Evolutionary conservation across 2,797 vertebrate genomes (phyloP), one percentile per base, ranked within the genome.

Genomic region (Lepilemur ruficaudatus): DNA sequence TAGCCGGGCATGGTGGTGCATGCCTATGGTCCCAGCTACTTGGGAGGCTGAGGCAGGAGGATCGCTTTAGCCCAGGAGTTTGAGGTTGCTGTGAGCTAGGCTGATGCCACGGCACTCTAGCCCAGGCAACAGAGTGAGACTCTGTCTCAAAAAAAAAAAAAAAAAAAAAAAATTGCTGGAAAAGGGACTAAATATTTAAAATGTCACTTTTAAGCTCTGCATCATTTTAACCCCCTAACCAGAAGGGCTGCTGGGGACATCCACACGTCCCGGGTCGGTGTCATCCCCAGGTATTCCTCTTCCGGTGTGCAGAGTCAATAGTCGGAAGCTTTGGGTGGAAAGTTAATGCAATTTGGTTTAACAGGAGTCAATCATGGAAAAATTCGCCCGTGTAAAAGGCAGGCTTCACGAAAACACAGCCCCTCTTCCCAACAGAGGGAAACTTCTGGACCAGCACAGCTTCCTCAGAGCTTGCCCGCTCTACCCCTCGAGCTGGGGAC

Each of bases 181-280:
- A 94, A 86, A 92, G 57, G 82, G 30, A 35, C 59, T 92, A 50
- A 76, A 48, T 88, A 85, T 88, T 90, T 72, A 89, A 95, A 93
- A 55, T 59, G 75, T 52, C 89, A 83, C 93, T 89, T 80, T 83
- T 72, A 93, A 95, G 65, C n/a, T 76, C 48, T 70, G 55, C 30
- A 32, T 70, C 52, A 0, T 78, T 75, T 88, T 87, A 20, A n/a
- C 57, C 48, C 57, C 50, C 80, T n/a, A 22, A 72, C 15, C 25
- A 57, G 67, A 50, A 93, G 63, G 30, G 23, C 28, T 30, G 2
- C 9, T 52, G 73, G 59, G 22, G 25, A 46, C 7, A 22, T 9
- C 17, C 17, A 11, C 9, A 5, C 28, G 35, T 43, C 75, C 57
- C 0, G 0, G 63, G 72, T 5, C n/a, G 48, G 63, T 12, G 7